These are phyloP conservation scores for Chaunax sp. DNA, from an alignment of 2,797 vertebrate species.

Conservation along the genomic window DNA sequence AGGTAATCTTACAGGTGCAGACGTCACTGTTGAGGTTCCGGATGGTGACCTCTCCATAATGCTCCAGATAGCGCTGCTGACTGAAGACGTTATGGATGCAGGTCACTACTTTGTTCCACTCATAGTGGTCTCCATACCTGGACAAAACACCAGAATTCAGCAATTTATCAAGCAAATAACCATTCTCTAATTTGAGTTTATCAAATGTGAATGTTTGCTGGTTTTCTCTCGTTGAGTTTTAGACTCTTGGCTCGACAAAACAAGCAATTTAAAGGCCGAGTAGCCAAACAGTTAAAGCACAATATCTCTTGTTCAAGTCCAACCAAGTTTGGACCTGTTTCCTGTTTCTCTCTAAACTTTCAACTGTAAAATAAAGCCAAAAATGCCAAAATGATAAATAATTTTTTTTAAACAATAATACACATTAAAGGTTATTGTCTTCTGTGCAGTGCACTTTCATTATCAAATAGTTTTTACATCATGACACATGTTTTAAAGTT, in stretches of 20 bases:
- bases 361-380: no score
- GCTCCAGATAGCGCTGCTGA: slow-evolving; percentile 95
- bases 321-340: no score
- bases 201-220: neutral
- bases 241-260: neutral
- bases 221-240: neutral
- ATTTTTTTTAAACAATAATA: no score
- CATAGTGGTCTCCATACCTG: slow-evolving; percentile 94
- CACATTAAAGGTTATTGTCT: no score
- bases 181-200: neutral
- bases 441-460: no score
- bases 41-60: slow-evolving; percentile 93
- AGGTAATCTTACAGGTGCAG: slow-evolving; percentile 94
- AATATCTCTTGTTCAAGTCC: no score
- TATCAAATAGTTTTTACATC: no score
- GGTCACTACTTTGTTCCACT: slow-evolving; percentile 97
- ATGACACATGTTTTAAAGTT: no score
- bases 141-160: neutral
- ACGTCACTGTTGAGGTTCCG: slow-evolving; percentile 87
- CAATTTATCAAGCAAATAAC: neutral
- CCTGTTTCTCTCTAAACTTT: no score
- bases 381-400: no score
- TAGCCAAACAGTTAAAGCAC: no score
- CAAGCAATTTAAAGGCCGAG: neutral
- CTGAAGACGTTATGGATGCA: slow-evolving; percentile 96